phyloP scores from a whole-genome alignment of 2,797 vertebrate genomes.

The Alfaro cultratus region DNA sequence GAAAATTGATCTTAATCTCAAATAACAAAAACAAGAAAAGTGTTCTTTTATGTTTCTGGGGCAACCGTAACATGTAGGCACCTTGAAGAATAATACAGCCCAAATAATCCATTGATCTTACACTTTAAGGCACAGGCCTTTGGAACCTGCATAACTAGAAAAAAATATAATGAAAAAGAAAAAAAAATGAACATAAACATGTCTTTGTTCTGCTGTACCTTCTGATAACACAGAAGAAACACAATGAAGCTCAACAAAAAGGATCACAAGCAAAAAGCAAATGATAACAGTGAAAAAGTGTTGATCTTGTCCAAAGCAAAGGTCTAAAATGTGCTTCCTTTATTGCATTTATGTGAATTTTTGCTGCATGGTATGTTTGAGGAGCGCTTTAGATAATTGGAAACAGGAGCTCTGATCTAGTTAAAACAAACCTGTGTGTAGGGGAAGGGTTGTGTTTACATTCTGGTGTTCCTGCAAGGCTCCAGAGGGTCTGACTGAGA shows the following conservation, averaged over 20 bases:
- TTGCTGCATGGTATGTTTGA: slow-evolving; percentile 43
- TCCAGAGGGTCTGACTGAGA: slow-evolving; percentile 75
- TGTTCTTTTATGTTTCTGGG: slow-evolving; percentile 68
- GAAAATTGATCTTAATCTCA: slow-evolving; percentile 65
- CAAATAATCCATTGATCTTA: slow-evolving; percentile 70
- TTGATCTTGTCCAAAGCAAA: slow-evolving; percentile 48
- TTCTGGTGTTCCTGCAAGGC: slow-evolving; percentile 67
- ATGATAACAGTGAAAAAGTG: slow-evolving; percentile 47
- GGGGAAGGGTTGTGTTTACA: slow-evolving; percentile 73
- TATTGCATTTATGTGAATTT: slow-evolving; percentile 54
- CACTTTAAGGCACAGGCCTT: slow-evolving; percentile 62
- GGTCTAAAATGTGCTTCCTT: slow-evolving; percentile 44
- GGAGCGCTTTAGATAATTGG: slow-evolving; percentile 68
- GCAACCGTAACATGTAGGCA: slow-evolving; percentile 66
- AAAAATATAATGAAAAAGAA: slow-evolving; percentile 59
- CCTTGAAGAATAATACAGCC: slow-evolving; percentile 72
- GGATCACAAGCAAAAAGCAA: slow-evolving; percentile 41
- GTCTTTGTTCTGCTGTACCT: slow-evolving; percentile 57
- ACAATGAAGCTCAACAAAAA: slow-evolving; percentile 34
- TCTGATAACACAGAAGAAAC: slow-evolving; percentile 25
- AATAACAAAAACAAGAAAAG: slow-evolving; percentile 65
- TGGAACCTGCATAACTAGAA: slow-evolving; percentile 39
- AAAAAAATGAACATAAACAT: slow-evolving; percentile 61
- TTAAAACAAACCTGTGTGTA: slow-evolving; percentile 71
- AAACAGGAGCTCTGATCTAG: slow-evolving; percentile 69